Conservation (phyloP, 1,140 invertebrate genomes). For the Laupala kohalensis region DNA sequence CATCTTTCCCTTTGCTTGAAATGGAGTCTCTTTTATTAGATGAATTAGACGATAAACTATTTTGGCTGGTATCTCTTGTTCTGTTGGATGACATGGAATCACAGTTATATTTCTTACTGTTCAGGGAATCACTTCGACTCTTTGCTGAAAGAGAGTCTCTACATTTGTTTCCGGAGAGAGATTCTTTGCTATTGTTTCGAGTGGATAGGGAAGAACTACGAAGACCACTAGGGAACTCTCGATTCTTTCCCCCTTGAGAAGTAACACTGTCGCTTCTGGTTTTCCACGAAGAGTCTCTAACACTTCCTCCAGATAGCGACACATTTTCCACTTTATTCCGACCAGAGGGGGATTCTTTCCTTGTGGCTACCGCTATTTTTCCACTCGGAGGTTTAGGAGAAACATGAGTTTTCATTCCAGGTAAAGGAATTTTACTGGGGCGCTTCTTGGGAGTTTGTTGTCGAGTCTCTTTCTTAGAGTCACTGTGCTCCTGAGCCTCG, state of each 20-base stretch:
- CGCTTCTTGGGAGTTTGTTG: conserved; percentile 35
- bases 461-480: conserved; percentile 14
- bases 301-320: conserved; percentile 4
- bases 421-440: conserved; percentile 57
- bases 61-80: background rate
- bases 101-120: background rate
- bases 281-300: conserved; percentile 8
- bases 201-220: conserved; percentile 7
- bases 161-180: background rate
- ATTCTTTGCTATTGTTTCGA: conserved; percentile 2
- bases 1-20: conserved; percentile 8
- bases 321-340: background rate
- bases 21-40: conserved; percentile 6
- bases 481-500: conserved; percentile 21
- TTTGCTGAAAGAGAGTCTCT: conserved; percentile 2
- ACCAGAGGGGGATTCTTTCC: background rate
- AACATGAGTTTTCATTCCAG: conserved; percentile 34
- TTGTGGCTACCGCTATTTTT: conserved; percentile 25
- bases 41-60: conserved; percentile 8
- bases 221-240: conserved; percentile 1
- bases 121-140: conserved; percentile 3
- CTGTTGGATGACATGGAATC: conserved; percentile 4
- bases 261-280: conserved; percentile 5
- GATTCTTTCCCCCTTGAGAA: conserved; percentile 3
- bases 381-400: conserved; percentile 42